These are phyloP conservation scores for Asteroscopus sphinx DNA, from an alignment of 2,888 invertebrate species.

Conservation along the genomic window DNA sequence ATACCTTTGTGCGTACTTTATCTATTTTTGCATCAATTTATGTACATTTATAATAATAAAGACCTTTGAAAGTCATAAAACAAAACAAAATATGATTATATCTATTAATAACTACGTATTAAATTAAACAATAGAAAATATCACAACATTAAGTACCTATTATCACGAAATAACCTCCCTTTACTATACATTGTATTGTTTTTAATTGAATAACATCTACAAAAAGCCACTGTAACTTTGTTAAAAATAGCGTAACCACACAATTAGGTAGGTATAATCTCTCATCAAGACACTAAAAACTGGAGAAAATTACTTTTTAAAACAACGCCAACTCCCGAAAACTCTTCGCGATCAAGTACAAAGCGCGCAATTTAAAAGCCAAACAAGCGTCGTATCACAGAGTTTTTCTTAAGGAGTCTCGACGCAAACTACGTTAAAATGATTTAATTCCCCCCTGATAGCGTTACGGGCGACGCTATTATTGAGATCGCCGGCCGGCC, in stretches of 20 bases:
- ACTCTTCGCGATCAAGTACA: constrained; percentile 62
- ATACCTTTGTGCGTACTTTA: no score
- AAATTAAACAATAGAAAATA: no score
- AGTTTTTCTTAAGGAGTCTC: constrained; percentile 81
- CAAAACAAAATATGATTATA: no score
- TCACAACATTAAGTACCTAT: no score
- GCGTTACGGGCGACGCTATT: constrained; percentile 78
- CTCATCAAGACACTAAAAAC: constrained; percentile 48
- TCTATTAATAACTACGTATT: no score
- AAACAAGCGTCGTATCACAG: constrained; percentile 78
- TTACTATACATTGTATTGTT: no score
- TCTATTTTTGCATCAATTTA: no score
- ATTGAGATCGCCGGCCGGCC: constrained; percentile 80
- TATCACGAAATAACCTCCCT: no score
- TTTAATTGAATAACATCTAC: no score
- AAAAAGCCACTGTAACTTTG: no score
- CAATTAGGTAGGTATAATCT: constrained; percentile 34
- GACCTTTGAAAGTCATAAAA: no score
- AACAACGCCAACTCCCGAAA: constrained; percentile 64
- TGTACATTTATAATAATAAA: no score
- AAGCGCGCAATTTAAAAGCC: constrained; percentile 76
- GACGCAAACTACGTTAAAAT: constrained; percentile 87
- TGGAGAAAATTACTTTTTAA: constrained; percentile 64
- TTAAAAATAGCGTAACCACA: constrained; percentile 13
- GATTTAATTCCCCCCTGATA: constrained; percentile 88